A percentile compares a stretch with the other conserved stretches of the same genome.
Conservation (phyloP, 1,140 invertebrate species). For the Lepidurus arcticus region DNA sequence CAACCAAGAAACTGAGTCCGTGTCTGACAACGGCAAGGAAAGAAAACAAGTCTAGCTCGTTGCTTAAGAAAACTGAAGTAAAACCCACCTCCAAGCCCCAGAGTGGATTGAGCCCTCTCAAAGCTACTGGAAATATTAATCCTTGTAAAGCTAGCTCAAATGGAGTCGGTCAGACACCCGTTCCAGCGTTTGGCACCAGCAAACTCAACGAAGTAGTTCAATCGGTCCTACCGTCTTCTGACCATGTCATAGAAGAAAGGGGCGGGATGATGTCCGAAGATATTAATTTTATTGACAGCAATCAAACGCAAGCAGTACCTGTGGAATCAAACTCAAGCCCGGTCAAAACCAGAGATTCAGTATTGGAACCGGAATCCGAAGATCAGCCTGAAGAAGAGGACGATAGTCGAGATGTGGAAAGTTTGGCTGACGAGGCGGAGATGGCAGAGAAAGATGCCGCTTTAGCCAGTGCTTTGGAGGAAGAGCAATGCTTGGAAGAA, state of each 20-base stretch:
- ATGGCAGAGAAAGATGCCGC: slow-evolving; percentile 34
- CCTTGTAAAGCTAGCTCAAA: not conserved
- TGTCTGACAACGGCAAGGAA: not conserved
- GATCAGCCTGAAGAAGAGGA: not conserved
- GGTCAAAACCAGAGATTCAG: too few relatives aligned
- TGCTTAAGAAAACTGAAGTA: not conserved
- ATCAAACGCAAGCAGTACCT: not conserved
- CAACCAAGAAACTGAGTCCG: not conserved
- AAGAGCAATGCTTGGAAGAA: slow-evolving; percentile 32
- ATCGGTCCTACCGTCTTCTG: not conserved
- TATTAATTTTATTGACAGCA: not conserved
- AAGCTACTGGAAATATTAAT: not conserved
- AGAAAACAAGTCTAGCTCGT: not conserved
- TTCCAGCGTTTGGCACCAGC: not conserved
- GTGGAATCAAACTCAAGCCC: not conserved
- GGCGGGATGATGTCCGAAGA: slow-evolving; percentile 2
- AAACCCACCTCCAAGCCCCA: not conserved
- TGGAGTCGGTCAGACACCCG: not conserved
- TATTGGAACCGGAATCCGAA: not conserved
- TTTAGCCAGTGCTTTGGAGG: slow-evolving; percentile 29
- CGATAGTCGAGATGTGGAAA: slow-evolving; percentile 26
- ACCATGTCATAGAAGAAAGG: not conserved
- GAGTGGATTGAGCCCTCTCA: not conserved
- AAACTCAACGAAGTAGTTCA: slow-evolving; percentile 25
- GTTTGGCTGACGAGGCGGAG: slow-evolving; percentile 31